Evolutionary conservation across 2,797 vertebrate genomes (phyloP).

Genomic region (Eulemur coronatus): DNA sequence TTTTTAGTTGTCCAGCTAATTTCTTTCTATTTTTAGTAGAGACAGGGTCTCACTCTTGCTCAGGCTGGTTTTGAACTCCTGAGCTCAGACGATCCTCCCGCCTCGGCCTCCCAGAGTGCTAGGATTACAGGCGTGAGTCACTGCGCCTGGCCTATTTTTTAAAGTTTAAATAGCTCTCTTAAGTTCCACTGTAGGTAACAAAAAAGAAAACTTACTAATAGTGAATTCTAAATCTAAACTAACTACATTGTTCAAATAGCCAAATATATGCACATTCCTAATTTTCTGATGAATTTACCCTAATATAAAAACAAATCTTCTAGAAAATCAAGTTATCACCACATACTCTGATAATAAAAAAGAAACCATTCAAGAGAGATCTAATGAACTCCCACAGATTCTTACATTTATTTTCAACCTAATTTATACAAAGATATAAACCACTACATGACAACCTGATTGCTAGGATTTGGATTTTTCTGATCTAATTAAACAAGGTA

Average conservation of each 20-base stretch:
- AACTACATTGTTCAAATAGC: slow-evolving; percentile 21
- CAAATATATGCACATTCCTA: slow-evolving; percentile 26
- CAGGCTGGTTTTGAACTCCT: too few species aligned
- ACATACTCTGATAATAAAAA: not conserved
- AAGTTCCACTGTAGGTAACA: not conserved
- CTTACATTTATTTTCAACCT: slow-evolving; percentile 46
- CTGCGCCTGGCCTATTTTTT: not conserved
- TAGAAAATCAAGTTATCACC: slow-evolving; percentile 37
- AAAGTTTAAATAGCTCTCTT: slow-evolving; percentile 8
- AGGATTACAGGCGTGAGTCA: too few species aligned
- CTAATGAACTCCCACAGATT: slow-evolving; percentile 39
- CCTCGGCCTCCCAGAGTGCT: too few species aligned
- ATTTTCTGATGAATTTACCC: slow-evolving; percentile 2
- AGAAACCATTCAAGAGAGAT: not conserved
- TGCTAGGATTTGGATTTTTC: not conserved
- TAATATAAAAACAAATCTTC: slow-evolving; percentile 28
- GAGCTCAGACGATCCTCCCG: too few species aligned
- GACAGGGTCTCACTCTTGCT: too few species aligned
- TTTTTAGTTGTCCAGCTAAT: too few species aligned
- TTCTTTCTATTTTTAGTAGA: too few species aligned
- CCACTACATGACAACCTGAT: not conserved
- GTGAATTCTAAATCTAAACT: slow-evolving; percentile 33
- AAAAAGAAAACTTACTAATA: not conserved
- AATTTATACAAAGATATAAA: slow-evolving; percentile 14
- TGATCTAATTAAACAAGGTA: slow-evolving; percentile 10